Evolutionary conservation across 2,113 vertebrate species (phyloP).

Genomic region (Cisticola juncidis): DNA sequence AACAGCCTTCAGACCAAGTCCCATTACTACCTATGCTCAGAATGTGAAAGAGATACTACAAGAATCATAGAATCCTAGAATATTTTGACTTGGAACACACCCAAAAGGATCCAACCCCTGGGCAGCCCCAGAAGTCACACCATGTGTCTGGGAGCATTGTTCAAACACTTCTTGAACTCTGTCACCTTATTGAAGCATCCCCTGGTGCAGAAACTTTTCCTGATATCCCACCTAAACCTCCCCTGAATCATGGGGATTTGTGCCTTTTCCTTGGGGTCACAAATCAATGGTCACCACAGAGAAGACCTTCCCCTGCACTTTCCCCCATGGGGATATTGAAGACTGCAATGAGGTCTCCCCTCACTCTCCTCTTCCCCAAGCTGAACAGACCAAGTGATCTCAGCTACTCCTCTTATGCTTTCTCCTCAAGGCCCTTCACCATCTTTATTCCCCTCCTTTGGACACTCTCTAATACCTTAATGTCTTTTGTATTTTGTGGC

Average conservation of each 20-base stretch:
- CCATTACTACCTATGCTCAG: background rate
- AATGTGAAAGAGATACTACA: background rate
- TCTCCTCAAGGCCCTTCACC: background rate
- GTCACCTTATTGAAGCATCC: background rate
- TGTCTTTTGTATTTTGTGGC: background rate
- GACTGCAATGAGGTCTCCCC: rapidly evolving
- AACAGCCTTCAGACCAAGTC: background rate
- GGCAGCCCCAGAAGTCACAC: background rate
- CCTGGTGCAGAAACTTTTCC: background rate
- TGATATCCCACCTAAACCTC: background rate
- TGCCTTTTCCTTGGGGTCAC: background rate
- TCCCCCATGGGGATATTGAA: background rate
- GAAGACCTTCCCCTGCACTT: background rate
- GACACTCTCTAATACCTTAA: rapidly evolving
- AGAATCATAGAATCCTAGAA: background rate
- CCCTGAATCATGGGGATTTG: too few relatives aligned
- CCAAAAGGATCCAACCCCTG: background rate
- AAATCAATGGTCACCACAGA: background rate
- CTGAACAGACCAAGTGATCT: background rate
- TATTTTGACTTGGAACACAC: background rate
- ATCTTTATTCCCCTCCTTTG: background rate
- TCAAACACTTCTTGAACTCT: background rate
- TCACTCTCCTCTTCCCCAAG: background rate
- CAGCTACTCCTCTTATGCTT: rapidly evolving
- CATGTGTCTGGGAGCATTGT: background rate